Conservation (phyloP, 1,140 invertebrate species). For the Catajapyx aquilonaris region DNA sequence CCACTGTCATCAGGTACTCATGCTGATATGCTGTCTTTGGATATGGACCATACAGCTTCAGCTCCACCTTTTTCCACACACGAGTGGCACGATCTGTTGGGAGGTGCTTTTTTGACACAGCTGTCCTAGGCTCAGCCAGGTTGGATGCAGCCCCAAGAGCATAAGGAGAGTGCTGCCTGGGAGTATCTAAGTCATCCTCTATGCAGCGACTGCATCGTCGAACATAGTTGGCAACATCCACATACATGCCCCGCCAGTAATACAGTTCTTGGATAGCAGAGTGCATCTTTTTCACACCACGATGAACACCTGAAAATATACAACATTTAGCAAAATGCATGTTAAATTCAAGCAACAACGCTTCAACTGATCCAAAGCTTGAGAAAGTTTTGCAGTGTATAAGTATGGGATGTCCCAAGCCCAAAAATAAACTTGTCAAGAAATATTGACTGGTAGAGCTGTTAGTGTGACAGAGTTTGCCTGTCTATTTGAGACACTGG, state of each 20-base stretch:
- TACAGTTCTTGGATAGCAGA: conserved; percentile 12
- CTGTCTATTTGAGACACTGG: background rate
- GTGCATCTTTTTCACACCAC: conserved; percentile 19
- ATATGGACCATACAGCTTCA: conserved; percentile 15
- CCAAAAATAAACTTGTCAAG: background rate
- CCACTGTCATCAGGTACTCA: conserved; percentile 14
- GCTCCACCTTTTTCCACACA: conserved; percentile 14
- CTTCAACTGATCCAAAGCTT: too few species aligned
- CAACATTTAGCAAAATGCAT: conserved; percentile 1
- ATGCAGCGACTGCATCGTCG: conserved; percentile 15
- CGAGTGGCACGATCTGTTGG: conserved; percentile 9
- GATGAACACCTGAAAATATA: conserved; percentile 15
- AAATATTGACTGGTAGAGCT: background rate
- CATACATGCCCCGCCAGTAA: conserved; percentile 19
- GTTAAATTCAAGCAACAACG: background rate
- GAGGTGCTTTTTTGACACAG: conserved; percentile 3
- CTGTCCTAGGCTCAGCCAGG: background rate
- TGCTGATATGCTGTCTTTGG: conserved; percentile 12
- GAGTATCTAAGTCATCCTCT: conserved; percentile 10
- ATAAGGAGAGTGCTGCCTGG: background rate
- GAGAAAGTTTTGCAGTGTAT: background rate
- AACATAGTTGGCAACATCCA: conserved; percentile 15
- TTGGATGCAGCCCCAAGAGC: background rate
- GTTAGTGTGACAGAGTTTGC: background rate
- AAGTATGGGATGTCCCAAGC: background rate